Conservation (phyloP, 2,888 invertebrate species). For the Halocaridina rubra region DNA sequence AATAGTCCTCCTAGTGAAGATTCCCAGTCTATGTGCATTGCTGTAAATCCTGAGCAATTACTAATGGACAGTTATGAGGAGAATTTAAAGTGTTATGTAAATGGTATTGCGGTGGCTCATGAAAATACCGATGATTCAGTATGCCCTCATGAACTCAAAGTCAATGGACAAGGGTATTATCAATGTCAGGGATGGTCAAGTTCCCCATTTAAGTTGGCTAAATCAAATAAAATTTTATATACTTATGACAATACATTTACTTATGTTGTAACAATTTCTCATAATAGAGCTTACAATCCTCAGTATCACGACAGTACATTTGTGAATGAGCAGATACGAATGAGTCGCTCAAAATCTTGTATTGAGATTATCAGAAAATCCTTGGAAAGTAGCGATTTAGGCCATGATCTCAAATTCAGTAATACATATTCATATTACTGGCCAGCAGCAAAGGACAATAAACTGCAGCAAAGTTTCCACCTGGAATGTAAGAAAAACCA, state of each 20-base stretch:
- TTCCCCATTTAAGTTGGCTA: background rate
- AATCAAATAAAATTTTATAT: slow-evolving; percentile 30
- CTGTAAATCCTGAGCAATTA: background rate
- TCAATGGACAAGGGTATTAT: slow-evolving; percentile 36
- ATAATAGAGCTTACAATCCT: background rate
- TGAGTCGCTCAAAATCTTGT: background rate
- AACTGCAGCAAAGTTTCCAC: slow-evolving; percentile 19
- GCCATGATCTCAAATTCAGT: background rate
- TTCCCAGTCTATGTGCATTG: slow-evolving; percentile 26
- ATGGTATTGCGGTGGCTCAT: slow-evolving; percentile 14
- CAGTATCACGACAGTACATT: slow-evolving; percentile 41
- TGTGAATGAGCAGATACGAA: background rate
- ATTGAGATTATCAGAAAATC: background rate
- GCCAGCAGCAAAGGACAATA: background rate
- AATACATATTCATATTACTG: background rate
- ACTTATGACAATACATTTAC: background rate
- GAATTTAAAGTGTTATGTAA: slow-evolving; percentile 35
- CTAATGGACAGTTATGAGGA: background rate
- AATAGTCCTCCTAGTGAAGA: background rate
- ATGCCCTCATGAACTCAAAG: background rate
- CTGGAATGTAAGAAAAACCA: slow-evolving; percentile 17
- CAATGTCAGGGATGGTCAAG: slow-evolving; percentile 46
- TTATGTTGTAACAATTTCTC: slow-evolving; percentile 17
- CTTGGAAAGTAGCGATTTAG: background rate
- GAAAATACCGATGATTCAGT: background rate